Base-by-base conservation (phyloP, 2,888 invertebrate species). In the Cataglyphis albicans region DNA sequence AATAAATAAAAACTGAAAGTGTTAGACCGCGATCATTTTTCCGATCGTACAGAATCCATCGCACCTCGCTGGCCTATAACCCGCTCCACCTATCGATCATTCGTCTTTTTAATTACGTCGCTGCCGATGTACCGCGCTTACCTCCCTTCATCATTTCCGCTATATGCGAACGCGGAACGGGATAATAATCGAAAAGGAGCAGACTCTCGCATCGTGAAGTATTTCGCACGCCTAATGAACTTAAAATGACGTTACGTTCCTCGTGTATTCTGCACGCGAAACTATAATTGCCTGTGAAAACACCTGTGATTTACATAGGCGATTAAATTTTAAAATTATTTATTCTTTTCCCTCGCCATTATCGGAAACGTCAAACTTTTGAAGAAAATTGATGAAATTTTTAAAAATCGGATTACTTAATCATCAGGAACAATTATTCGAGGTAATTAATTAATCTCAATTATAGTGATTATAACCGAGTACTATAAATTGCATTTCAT, bases 81-180 rank as follows among this genome's bases (percentile, higher is more conserved):
- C 59, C 32, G 59, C 59, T 70, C 35, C 25, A 32, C 9, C 70
- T 44, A 78, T 78, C 70, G 57, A 78, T 78, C 78, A 78, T 44
- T 44, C 25, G 57, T 12, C 18, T 70, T 78, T 78, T 78, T 78
- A 80, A 44, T 80, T 25, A 32, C 21, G 70, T 32, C 57, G 32
- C 70, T 57, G 44, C 41, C 21, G 32, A 70, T 70, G 57, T 29
- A 41, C 68, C 41, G 41, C 32, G 32, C 57, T 68, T 41, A 18
- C 41, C 57, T 64, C 44, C 55, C 55, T 35, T 70, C 70, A 35
- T 80, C 78, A 72, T 80, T 80, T 44, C 44, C 59, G 44, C 35
- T 57, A 18, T 15, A 21, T 21, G 9, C n/a, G 25, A 52, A 44
- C 76, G 44, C 72, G 57, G 12, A 44, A 59, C 44, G 12, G 25